Conservation (phyloP, 2,797 vertebrate genomes). For the Pseudopleuronectes americanus region DNA sequence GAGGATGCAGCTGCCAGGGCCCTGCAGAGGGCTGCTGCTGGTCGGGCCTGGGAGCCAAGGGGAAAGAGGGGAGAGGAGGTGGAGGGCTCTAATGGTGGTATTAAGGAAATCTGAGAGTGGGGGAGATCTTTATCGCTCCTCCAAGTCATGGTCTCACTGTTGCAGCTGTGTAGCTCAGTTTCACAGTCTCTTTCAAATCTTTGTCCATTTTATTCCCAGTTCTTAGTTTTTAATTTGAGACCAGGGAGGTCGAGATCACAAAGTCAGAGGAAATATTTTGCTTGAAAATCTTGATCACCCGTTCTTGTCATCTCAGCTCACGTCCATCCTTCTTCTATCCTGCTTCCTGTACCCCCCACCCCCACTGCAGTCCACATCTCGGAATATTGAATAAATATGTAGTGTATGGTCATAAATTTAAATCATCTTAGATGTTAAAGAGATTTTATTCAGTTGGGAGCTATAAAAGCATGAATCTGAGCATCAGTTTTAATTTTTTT, state of each 20-base stretch:
- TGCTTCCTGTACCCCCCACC: too few species aligned
- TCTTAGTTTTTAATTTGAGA: background rate
- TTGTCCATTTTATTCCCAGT: background rate
- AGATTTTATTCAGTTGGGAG: too few species aligned
- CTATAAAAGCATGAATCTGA: too few species aligned
- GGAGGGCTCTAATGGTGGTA: conserved; percentile 60
- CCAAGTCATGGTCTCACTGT: conserved; percentile 22
- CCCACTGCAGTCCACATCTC: background rate
- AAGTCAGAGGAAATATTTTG: background rate
- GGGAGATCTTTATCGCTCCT: conserved; percentile 47
- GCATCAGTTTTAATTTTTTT: background rate
- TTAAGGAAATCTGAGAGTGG: conserved; percentile 61
- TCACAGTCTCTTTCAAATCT: conserved; percentile 8
- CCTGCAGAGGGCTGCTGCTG: conserved; percentile 60
- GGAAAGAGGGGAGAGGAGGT: conserved; percentile 39
- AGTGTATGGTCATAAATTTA: too few species aligned
- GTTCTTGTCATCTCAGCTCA: background rate
- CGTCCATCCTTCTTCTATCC: background rate
- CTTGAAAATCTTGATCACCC: background rate
- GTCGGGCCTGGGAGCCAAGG: conserved; percentile 42
- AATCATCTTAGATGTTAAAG: too few species aligned
- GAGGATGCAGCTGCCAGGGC: conserved; percentile 69
- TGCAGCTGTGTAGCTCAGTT: conserved; percentile 52
- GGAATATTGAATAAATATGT: background rate
- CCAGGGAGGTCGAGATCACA: background rate